A percentile compares a stretch with the other conserved stretches of the same genome.
Conservation (phyloP, 2,797 vertebrate species). For the Melanotaenia trifasciata region DNA sequence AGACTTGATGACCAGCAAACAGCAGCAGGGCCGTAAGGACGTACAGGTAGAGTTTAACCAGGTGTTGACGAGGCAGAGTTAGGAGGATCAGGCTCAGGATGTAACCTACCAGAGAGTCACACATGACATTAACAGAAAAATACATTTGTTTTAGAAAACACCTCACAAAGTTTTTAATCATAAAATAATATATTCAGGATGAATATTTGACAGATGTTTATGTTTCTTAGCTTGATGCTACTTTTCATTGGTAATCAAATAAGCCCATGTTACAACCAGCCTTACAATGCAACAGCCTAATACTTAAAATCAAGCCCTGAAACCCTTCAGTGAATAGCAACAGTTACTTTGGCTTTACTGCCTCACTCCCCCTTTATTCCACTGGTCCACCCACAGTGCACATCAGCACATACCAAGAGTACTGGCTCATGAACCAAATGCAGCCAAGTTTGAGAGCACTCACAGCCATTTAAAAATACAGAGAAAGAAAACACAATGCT, state of each 20-base stretch:
- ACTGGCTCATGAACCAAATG: constrained; percentile 61
- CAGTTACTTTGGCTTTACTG: constrained; percentile 31
- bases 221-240: neutral
- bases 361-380: constrained; percentile 12
- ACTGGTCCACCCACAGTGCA: constrained; percentile 37
- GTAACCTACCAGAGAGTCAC: constrained; percentile 87
- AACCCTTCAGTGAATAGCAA: constrained; percentile 30
- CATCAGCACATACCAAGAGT: constrained; percentile 69
- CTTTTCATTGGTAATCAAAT: neutral
- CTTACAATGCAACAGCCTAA: constrained; percentile 10
- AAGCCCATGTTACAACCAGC: constrained; percentile 18
- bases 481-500: constrained; percentile 29
- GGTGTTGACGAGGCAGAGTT: constrained; percentile 95
- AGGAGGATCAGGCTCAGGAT: constrained; percentile 96
- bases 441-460: constrained; percentile 52
- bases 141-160: neutral
- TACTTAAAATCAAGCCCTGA: constrained; percentile 15
- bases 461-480: constrained; percentile 25
- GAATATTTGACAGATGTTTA: constrained; percentile 26
- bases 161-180: neutral
- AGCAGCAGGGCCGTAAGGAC: constrained; percentile 94
- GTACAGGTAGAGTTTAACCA: constrained; percentile 97
- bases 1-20: constrained; percentile 97
- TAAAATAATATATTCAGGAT: neutral
- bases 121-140: neutral